These are phyloP conservation scores for Hippopotamyrus pictus DNA, from an alignment of 2,797 vertebrate genomes.

Conservation along the genomic window DNA sequence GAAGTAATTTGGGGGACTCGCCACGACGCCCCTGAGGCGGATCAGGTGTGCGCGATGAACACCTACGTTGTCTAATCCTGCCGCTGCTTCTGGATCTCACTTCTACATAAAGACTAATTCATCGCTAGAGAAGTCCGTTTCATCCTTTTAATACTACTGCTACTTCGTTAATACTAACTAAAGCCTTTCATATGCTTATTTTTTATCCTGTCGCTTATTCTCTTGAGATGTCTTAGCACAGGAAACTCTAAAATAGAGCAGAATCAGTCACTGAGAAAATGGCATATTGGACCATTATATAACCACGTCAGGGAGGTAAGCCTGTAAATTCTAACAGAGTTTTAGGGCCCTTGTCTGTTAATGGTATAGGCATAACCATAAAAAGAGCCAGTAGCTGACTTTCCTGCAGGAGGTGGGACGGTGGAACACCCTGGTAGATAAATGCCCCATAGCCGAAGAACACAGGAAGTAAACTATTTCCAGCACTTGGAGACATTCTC, in stretches of 20 bases:
- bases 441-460: background rate
- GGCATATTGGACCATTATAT: background rate
- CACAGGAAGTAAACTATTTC: constrained; percentile 20
- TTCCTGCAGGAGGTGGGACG: background rate
- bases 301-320: background rate
- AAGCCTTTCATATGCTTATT: background rate
- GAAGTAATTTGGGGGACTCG: background rate
- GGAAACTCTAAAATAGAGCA: background rate
- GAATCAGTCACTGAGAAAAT: background rate
- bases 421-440: constrained; percentile 6
- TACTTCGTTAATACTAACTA: background rate
- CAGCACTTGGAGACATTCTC: background rate
- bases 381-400: background rate
- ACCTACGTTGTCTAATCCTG: background rate
- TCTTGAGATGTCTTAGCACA: background rate
- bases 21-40: background rate
- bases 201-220: background rate
- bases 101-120: background rate
- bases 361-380: background rate
- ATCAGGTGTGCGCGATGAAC: background rate
- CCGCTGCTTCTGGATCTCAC: background rate
- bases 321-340: background rate
- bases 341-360: constrained; percentile 12
- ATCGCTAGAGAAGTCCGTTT: background rate
- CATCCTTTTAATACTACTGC: background rate